These are phyloP conservation scores for Myotis brandtii DNA, from an alignment of 2,113 vertebrate species.

Conservation along the genomic window DNA sequence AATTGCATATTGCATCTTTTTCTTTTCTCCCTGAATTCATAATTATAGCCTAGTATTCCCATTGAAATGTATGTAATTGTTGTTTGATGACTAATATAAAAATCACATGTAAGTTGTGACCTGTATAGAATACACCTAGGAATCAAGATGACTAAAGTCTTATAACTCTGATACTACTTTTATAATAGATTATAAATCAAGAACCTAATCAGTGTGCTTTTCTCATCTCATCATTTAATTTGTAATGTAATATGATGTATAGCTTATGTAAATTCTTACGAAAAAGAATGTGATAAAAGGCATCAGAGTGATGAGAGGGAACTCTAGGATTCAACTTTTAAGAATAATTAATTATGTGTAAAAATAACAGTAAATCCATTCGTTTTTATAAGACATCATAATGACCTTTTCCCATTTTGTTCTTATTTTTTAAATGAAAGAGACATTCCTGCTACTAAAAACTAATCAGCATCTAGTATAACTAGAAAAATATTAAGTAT, in stretches of 20 bases:
- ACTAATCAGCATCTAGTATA: not conserved
- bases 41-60: not conserved
- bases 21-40: conserved; percentile 29
- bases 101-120: not conserved
- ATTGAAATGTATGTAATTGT: not conserved
- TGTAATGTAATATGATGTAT: not conserved
- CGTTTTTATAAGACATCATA: not conserved
- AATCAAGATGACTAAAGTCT: not conserved
- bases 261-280: not conserved
- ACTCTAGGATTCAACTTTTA: conserved; percentile 16
- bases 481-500: conserved; percentile 18
- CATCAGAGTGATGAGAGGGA: not conserved
- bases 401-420: not conserved
- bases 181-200: conserved; percentile 10
- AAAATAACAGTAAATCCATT: not conserved
- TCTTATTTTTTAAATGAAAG: not conserved
- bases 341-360: not conserved
- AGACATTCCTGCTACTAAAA: not conserved
- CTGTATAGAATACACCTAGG: not conserved
- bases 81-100: not conserved
- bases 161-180: not conserved
- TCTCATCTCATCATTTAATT: not conserved
- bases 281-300: not conserved
- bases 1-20: not conserved
- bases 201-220: not conserved